Evolutionary conservation across 2,888 invertebrate species (phyloP), one percentile per base, ranked within the genome.

Genomic region (Baccha elongata): DNA sequence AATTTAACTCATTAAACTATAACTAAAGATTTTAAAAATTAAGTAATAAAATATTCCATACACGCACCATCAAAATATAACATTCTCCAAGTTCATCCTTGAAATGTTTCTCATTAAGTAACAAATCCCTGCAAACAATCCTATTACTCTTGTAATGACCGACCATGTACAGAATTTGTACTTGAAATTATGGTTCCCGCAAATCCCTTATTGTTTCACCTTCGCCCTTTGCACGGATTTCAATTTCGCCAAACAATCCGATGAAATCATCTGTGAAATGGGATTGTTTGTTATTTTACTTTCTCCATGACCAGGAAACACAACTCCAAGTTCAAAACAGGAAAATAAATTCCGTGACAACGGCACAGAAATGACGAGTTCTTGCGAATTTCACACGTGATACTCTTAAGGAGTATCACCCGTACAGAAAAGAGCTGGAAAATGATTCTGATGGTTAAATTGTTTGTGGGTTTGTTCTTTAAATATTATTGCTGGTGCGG

Each of bases 221-320:
- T 52, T 29, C 11, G 10, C 1, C 67, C 32, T 21, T 37, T 35
- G 15, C 19, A 55, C 10, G 32, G n/a, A 37, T 52, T 69, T 75
- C 46, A 65, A 71, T 81, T 80, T 75, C 17, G 19, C 26, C 37
- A 80, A 74, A 52, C 52, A 74, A 52, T 78, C 29, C 53, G 40
- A 53, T 32, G 46, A 40, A 69, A 64, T 74, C 29, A 64, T 11
- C 60, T 13, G 17, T 50, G 21, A 35, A 15, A 35, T 35, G 50
- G 17, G 19, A 62, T 53, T 58, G 46, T 64, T 44, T 69, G 58
- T 29, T 69, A 74, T 74, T 65, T 37, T 15, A 26, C 11, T 48
- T 23, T 58, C n/a, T n/a, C 15, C 26, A 52, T 44, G 35, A 44
- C 17, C 72, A 53, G 19, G 48, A 40, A 2, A 50, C 13, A 26